A percentile compares a stretch with the other conserved stretches of the same genome.
These are phyloP conservation scores for Helicoverpa zea DNA, from an alignment of 1,140 invertebrate genomes.

Conservation along the genomic window DNA sequence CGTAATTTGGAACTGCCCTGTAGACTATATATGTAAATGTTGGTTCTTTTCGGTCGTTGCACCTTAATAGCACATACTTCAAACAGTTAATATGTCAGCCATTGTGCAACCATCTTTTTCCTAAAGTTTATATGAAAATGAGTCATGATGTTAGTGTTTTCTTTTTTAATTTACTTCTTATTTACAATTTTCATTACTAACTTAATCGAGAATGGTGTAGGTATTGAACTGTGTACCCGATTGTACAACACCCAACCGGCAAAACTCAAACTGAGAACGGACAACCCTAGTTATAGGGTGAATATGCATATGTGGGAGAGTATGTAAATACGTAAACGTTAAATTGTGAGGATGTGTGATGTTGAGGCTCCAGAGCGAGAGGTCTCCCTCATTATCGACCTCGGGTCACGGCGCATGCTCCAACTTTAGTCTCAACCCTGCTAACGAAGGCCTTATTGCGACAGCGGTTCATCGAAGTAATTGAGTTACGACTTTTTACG, in stretches of 20 bases:
- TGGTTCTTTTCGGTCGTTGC: no score
- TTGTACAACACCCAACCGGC: not conserved
- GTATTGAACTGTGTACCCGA: not conserved
- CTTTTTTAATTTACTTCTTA: no score
- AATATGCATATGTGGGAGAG: slow-evolving; percentile 84
- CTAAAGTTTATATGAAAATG: no score
- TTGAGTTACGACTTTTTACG: slow-evolving; percentile 87
- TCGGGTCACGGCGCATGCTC: slow-evolving; percentile 85
- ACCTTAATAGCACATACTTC: no score
- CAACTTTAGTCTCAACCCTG: slow-evolving; percentile 66
- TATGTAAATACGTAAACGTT: slow-evolving; percentile 86
- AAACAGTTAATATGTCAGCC: no score
- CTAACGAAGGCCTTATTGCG: slow-evolving; percentile 85
- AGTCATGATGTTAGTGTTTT: no score
- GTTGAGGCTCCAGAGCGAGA: slow-evolving; percentile 79
- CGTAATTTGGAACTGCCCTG: no score
- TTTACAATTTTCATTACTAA: not conserved
- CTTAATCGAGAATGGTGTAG: not conserved
- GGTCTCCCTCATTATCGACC: slow-evolving; percentile 85
- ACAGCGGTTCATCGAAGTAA: slow-evolving; percentile 84
- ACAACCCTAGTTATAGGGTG: slow-evolving; percentile 69
- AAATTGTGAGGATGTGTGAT: slow-evolving; percentile 85
- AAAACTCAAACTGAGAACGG: not conserved
- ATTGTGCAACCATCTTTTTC: no score
- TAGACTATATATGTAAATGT: no score